phyloP scores from a whole-genome alignment of 1,140 invertebrate genomes.

The Teleogryllus occipitalis region DNA sequence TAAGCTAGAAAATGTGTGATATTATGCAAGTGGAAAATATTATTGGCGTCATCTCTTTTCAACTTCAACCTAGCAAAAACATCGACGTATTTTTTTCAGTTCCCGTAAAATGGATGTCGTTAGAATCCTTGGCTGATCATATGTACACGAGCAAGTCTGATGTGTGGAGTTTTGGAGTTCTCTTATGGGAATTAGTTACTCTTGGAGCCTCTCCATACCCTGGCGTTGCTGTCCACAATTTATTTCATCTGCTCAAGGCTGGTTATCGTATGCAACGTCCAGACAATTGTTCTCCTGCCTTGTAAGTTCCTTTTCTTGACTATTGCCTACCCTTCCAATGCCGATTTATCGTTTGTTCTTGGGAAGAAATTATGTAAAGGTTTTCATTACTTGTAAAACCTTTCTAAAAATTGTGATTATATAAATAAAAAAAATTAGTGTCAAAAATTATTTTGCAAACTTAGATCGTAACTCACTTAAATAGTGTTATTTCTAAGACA shows the following conservation, averaged over 20 bases:
- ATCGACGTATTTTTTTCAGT: constrained; percentile 38
- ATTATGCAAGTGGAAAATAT: too few relatives aligned
- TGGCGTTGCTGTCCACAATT: constrained; percentile 65
- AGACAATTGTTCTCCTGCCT: constrained; percentile 66
- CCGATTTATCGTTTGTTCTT: too few relatives aligned
- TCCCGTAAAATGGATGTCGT: constrained; percentile 81
- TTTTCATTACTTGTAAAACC: too few relatives aligned
- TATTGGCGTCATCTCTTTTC: too few relatives aligned
- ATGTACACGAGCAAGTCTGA: constrained; percentile 84
- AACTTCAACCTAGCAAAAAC: neutral
- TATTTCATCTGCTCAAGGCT: constrained; percentile 64
- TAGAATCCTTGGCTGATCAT: constrained; percentile 76
- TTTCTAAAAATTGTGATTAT: too few relatives aligned
- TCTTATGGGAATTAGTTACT: constrained; percentile 84
- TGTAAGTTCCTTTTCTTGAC: constrained; percentile 46
- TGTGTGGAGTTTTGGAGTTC: constrained; percentile 84
- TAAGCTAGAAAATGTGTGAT: neutral
- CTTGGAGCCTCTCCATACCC: constrained; percentile 72
- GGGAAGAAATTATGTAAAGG: too few relatives aligned
- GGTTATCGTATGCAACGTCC: constrained; percentile 79
- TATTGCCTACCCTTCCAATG: too few relatives aligned
- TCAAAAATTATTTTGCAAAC: too few relatives aligned
- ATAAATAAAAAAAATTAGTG: too few relatives aligned
- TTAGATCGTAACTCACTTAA: too few relatives aligned
- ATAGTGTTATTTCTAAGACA: too few relatives aligned